Conservation (phyloP, 2,888 invertebrate species). For the Palloptera scutellata region DNA sequence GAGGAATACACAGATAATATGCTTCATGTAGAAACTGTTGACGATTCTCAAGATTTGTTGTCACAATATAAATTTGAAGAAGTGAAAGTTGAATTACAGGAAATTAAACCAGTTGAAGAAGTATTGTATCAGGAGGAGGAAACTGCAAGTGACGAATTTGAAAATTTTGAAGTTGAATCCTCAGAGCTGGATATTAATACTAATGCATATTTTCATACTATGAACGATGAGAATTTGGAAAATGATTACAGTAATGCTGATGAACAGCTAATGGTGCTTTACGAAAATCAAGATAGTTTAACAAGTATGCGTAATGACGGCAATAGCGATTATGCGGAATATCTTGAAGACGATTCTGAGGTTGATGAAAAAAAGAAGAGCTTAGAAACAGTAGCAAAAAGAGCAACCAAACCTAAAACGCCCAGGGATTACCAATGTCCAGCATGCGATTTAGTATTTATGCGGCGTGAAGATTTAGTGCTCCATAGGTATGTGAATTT, state of each 20-base stretch:
- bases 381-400: neutral
- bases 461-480: conserved; percentile 25
- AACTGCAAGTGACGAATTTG: too few relatives aligned
- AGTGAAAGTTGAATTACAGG: neutral
- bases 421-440: conserved; percentile 11
- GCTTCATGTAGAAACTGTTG: neutral
- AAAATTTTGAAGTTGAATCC: too few relatives aligned
- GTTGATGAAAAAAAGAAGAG: neutral
- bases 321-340: neutral
- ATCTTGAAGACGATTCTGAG: neutral
- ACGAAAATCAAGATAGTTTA: too few relatives aligned
- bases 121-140: too few relatives aligned
- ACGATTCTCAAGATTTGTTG: neutral
- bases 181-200: too few relatives aligned
- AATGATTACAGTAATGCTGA: too few relatives aligned
- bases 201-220: too few relatives aligned
- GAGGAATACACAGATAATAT: neutral
- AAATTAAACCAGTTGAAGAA: neutral
- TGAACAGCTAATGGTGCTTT: too few relatives aligned
- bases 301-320: too few relatives aligned
- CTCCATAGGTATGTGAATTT: conserved; percentile 29
- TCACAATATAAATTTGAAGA: neutral
- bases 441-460: conserved; percentile 20
- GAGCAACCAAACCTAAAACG: neutral
- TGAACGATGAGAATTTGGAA: too few relatives aligned